Percentiles rank a stretch among this genome's conserved stretches.
Conservation (phyloP, 2,113 vertebrate genomes). For the Sphyrna mokarran region DNA sequence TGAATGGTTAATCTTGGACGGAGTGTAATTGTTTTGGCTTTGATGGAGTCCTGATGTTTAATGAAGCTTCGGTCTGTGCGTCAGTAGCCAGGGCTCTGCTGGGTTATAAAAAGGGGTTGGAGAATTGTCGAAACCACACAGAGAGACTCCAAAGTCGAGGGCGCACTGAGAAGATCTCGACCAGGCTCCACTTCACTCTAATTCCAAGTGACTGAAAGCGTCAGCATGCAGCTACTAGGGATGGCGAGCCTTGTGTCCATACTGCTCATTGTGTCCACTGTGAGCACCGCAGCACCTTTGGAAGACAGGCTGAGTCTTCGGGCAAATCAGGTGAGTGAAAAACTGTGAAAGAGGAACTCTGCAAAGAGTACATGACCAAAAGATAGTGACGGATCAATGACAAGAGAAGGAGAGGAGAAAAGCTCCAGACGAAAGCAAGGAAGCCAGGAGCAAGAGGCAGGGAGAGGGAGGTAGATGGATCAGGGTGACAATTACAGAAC, state of each 20-base stretch:
- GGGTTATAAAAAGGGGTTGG: constrained; percentile 60
- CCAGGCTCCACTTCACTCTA: neutral
- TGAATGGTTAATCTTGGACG: neutral
- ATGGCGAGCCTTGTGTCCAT: constrained; percentile 59
- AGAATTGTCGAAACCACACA: constrained; percentile 47
- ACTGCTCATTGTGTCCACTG: constrained; percentile 67
- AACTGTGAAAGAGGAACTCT: neutral
- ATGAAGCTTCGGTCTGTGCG: constrained; percentile 47
- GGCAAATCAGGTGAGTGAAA: constrained; percentile 64
- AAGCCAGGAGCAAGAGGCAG: neutral
- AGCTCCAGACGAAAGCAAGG: neutral
- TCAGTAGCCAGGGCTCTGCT: constrained; percentile 51
- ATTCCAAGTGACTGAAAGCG: constrained; percentile 39
- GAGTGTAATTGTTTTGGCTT: constrained; percentile 19
- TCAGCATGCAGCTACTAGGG: constrained; percentile 64
- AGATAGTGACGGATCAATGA: neutral
- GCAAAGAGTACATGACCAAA: neutral
- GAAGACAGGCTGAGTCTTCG: constrained; percentile 66
- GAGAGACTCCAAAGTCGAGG: constrained; percentile 20
- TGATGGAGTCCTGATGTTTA: constrained; percentile 23
- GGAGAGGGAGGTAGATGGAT: no score
- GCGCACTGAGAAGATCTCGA: neutral
- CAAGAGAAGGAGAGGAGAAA: neutral
- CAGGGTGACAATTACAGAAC: neutral
- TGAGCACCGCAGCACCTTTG: constrained; percentile 62